Evolutionary conservation across 2,888 invertebrate species (phyloP).

Genomic region (Epirrita christyi): DNA sequence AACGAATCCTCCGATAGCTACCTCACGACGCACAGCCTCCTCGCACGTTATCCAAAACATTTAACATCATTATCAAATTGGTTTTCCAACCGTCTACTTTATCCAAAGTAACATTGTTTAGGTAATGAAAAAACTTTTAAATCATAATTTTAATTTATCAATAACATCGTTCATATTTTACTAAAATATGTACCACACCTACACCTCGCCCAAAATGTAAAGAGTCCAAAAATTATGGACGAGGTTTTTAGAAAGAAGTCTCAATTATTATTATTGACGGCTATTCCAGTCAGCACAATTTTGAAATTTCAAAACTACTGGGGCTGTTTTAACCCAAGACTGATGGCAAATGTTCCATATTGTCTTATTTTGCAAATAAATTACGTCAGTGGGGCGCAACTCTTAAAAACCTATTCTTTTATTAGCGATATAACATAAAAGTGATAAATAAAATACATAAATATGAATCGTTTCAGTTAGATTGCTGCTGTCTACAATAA

Average conservation of each 20-base stretch:
- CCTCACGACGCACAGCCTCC: neutral
- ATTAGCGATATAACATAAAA: slow-evolving; percentile 74
- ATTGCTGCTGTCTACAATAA: slow-evolving; percentile 14
- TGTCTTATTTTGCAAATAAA: slow-evolving; percentile 72
- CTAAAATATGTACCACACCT: slow-evolving; percentile 46
- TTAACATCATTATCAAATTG: slow-evolving; percentile 49
- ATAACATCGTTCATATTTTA: slow-evolving; percentile 53
- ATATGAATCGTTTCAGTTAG: slow-evolving; percentile 7
- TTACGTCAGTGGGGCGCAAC: slow-evolving; percentile 70
- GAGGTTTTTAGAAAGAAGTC: slow-evolving; percentile 44
- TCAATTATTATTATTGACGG: slow-evolving; percentile 44
- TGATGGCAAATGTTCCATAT: slow-evolving; percentile 64
- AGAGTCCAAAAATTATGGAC: slow-evolving; percentile 43
- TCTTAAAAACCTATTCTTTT: slow-evolving; percentile 73
- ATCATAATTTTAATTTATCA: slow-evolving; percentile 46
- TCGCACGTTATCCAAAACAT: slow-evolving; percentile 37
- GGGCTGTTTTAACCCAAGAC: slow-evolving; percentile 75
- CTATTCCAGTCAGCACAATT: slow-evolving; percentile 51
- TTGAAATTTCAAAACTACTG: slow-evolving; percentile 48
- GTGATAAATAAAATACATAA: slow-evolving; percentile 31
- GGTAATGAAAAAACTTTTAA: slow-evolving; percentile 52
- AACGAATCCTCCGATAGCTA: slow-evolving; percentile 35
- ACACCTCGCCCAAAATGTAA: slow-evolving; percentile 34
- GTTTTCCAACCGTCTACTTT: slow-evolving; percentile 45
- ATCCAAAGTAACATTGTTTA: slow-evolving; percentile 49